Percentiles rank a stretch among this genome's conserved stretches.
Evolutionary conservation across 2,888 invertebrate species (phyloP).

Genomic region (Ernsta delagoae): DNA sequence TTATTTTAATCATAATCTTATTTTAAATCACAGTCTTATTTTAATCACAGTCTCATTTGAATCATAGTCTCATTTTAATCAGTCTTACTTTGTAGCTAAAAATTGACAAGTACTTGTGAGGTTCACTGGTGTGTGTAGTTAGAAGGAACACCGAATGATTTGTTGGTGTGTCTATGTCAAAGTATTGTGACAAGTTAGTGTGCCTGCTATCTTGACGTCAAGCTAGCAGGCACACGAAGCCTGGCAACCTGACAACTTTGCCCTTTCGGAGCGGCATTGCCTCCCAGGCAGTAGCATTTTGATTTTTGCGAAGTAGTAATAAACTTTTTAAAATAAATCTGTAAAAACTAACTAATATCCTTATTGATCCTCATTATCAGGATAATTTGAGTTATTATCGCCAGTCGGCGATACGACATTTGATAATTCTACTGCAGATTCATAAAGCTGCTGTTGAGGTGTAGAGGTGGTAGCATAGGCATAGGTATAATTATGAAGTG

Average conservation of each 20-base stretch:
- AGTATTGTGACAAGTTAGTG: constrained; percentile 32
- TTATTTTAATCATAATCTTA: constrained; percentile 27
- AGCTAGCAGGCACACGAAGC: constrained; percentile 31
- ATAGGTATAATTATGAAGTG: constrained; percentile 35
- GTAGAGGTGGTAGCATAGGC: constrained; percentile 37
- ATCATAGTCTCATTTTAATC: constrained; percentile 34
- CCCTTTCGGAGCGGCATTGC: constrained; percentile 31
- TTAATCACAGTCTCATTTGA: constrained; percentile 35
- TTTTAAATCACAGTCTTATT: constrained; percentile 35
- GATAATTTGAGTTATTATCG: constrained; percentile 38
- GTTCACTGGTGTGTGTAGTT: constrained; percentile 26
- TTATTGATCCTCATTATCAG: constrained; percentile 38
- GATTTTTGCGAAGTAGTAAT: constrained; percentile 31
- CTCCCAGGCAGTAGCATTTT: constrained; percentile 31
- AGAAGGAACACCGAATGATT: constrained; percentile 32
- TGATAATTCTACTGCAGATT: constrained; percentile 39
- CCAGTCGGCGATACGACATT: constrained; percentile 38
- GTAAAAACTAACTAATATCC: constrained; percentile 38
- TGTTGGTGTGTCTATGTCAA: constrained; percentile 32
- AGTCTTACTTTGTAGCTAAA: constrained; percentile 33
- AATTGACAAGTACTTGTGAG: constrained; percentile 24
- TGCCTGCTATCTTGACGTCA: constrained; percentile 27
- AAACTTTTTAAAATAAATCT: constrained; percentile 36
- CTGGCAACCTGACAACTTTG: constrained; percentile 31
- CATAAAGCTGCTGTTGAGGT: constrained; percentile 39